Base-by-base conservation (phyloP, 2,888 invertebrate genomes). In the Idaea biselata region DNA sequence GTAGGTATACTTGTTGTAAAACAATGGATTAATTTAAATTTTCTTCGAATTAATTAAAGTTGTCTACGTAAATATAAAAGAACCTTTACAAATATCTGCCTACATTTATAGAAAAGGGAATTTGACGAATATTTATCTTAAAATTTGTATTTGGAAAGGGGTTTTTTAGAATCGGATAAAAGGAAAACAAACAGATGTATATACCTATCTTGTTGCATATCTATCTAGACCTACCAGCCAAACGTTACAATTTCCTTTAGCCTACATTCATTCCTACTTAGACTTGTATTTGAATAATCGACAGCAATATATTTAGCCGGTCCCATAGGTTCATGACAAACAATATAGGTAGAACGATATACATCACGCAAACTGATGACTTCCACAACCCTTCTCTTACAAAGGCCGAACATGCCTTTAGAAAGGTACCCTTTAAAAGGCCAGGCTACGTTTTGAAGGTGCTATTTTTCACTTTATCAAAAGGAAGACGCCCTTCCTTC, bases 391-490 rank as follows among this genome's bases (percentile, higher is more conserved):
- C 72, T 78, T 78, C 72, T 62, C 68, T 71, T 71, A 79, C 73
- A 79, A 79, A 81, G 74, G 68, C 73, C 70, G 67, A 73, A 72
- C 75, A 73, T 75, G 74, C 74, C 77, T 73, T 75, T 73, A 73
- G 73, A 76, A 72, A 63, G 66, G 32, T 44, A 68, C 71, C 74
- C 73, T 75, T 71, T 74, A 79, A 80, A 83, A 82, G 80, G 81
- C 77, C 81, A 79, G 79, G 83, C 81, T 80, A 83, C 76, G 80
- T 84, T 83, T 80, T 81, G 78, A 78, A 82, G 81, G 80, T 79
- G 83, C 86, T 88, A 89, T 89, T 89, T 89, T 88, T 90, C 88
- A 88, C 82, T 86, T 87, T 88, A 88, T 91, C 88, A 90, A 90
- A 56, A 90, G 82, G 85, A 83, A 83, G 84, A 79, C 83, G 76